phyloP scores from a whole-genome alignment of 2,797 vertebrate genomes.

The Phoxinus dragarum region DNA sequence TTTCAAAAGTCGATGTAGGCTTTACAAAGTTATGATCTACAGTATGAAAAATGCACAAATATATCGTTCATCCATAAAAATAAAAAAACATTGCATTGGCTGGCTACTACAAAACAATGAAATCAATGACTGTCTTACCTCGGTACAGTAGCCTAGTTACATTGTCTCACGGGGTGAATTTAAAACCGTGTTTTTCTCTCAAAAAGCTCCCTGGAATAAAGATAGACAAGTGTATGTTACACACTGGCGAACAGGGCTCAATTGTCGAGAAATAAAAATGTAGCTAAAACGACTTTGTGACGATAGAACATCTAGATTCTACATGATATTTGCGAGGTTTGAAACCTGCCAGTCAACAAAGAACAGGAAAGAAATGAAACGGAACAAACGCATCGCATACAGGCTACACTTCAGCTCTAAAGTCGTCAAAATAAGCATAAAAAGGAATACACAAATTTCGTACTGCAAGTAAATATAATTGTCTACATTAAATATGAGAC shows the following conservation, averaged over 20 bases:
- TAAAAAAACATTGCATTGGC: not conserved
- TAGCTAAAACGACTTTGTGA: not conserved
- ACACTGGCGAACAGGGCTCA: not conserved
- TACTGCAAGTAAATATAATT: too few species aligned
- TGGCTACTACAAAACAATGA: not conserved
- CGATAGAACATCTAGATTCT: not conserved
- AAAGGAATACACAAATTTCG: not conserved
- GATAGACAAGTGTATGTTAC: not conserved
- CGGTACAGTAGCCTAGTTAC: not conserved
- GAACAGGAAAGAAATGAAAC: not conserved
- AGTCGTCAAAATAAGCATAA: not conserved
- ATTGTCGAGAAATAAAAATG: not conserved
- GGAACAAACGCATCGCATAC: not conserved
- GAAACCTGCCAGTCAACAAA: not conserved
- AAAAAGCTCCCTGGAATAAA: constrained; percentile 12
- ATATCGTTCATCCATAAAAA: not conserved
- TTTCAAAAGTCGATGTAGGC: not conserved
- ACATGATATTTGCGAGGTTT: not conserved
- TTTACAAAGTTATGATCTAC: not conserved
- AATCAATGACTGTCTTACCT: constrained; percentile 1
- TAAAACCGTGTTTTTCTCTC: not conserved
- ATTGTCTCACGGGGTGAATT: not conserved
- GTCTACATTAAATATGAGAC: not conserved
- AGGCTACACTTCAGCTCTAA: too few species aligned
- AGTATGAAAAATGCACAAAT: not conserved